A percentile compares a stretch with the other conserved stretches of the same genome.
These are phyloP conservation scores for Baryphthengus martii DNA, from an alignment of 2,113 vertebrate genomes.

Conservation along the genomic window DNA sequence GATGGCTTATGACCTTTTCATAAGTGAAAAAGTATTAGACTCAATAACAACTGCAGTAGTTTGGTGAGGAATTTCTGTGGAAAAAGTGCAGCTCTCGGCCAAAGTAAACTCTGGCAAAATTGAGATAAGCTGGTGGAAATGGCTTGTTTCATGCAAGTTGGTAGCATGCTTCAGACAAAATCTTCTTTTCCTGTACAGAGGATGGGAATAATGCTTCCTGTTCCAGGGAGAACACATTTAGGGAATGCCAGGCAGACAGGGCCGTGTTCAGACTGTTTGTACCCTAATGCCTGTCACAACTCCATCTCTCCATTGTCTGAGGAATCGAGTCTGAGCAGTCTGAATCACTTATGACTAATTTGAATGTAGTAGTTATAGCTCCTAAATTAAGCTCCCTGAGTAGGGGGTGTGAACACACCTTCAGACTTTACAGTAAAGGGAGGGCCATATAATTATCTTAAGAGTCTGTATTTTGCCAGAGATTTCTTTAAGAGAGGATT, in stretches of 20 bases:
- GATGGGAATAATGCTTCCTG: not conserved
- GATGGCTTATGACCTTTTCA: not conserved
- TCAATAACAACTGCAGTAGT: not conserved
- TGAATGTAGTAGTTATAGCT: slow-evolving; percentile 8
- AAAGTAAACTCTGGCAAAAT: slow-evolving; percentile 31
- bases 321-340: not conserved
- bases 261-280: not conserved
- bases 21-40: not conserved
- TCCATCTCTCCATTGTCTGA: slow-evolving; percentile 29
- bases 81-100: not conserved
- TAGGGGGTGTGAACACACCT: slow-evolving; percentile 45
- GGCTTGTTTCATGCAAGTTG: not conserved
- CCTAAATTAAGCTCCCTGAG: not conserved
- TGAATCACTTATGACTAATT: slow-evolving; percentile 53
- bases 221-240: not conserved
- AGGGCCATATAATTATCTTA: not conserved
- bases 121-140: not conserved
- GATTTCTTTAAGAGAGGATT: not conserved
- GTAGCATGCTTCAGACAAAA: not conserved
- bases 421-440: not conserved
- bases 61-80: not conserved
- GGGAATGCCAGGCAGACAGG: not conserved
- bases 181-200: not conserved
- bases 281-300: slow-evolving; percentile 1
- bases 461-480: not conserved